A percentile compares a stretch with the other conserved stretches of the same genome.
These are phyloP conservation scores for Periophthalmodon schlosseri DNA, from an alignment of 2,113 vertebrate species.

Conservation along the genomic window DNA sequence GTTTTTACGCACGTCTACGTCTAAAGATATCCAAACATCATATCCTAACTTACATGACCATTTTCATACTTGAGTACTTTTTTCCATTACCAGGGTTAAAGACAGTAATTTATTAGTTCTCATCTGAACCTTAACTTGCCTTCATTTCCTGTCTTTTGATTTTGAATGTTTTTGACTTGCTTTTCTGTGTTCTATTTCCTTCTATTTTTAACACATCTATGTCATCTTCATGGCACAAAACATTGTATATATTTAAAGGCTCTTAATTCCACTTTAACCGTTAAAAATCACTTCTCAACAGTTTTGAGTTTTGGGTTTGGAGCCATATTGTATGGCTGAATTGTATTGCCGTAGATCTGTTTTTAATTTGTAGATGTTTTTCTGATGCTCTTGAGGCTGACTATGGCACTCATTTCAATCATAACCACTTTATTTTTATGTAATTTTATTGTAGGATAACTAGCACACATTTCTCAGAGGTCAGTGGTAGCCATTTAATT, in stretches of 20 bases:
- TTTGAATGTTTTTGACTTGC: background rate
- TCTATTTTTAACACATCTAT: conserved; percentile 68
- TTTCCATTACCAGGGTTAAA: conserved; percentile 7
- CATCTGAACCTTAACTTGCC: conserved; percentile 7
- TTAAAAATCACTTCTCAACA: conserved; percentile 17
- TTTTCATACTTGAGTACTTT: conserved; percentile 5
- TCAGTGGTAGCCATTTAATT: background rate
- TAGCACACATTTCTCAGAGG: background rate
- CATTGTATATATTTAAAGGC: conserved; percentile 82
- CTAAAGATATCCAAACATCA: background rate
- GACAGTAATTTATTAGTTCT: background rate
- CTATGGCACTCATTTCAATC: background rate
- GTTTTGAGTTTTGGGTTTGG: background rate
- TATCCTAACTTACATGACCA: background rate
- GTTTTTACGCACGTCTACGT: background rate
- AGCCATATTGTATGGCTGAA: background rate
- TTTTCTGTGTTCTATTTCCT: background rate
- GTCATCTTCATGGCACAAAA: conserved; percentile 77
- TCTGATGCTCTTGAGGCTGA: background rate
- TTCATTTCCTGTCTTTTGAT: background rate
- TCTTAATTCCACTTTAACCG: conserved; percentile 40
- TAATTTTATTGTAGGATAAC: background rate
- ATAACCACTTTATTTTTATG: conserved; percentile 1
- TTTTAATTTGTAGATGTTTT: background rate
- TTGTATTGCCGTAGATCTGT: background rate